A percentile compares a stretch with the other conserved stretches of the same genome.
phyloP scores from a whole-genome alignment of 2,797 vertebrate genomes.

The Scomberomorus guttatus region DNA sequence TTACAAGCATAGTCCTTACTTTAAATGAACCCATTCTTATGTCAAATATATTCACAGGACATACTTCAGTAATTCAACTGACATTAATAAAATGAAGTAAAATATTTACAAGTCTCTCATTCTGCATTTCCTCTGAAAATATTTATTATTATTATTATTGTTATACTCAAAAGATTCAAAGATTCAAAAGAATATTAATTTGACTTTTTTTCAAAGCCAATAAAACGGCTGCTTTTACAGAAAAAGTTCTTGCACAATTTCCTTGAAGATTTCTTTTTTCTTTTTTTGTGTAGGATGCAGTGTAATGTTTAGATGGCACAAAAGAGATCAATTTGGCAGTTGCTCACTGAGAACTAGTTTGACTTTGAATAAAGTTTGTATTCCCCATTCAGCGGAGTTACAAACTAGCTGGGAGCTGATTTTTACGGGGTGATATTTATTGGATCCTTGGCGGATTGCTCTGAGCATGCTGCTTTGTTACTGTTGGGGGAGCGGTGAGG shows the following conservation, averaged over 20 bases:
- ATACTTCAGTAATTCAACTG: not conserved
- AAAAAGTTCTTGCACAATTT: not conserved
- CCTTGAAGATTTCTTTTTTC: not conserved
- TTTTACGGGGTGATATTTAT: conserved; percentile 82
- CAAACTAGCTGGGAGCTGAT: conserved; percentile 65
- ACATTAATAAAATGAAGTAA: not conserved
- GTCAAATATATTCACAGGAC: not conserved
- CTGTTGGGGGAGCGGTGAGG: conserved; percentile 81
- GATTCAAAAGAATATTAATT: not conserved
- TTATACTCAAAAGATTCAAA: not conserved
- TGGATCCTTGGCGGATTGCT: conserved; percentile 75
- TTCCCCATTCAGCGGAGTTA: conserved; percentile 48
- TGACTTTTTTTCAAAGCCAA: not conserved
- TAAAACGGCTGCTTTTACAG: not conserved
- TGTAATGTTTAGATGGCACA: conserved; percentile 15
- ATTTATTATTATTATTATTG: not conserved
- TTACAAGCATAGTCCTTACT: not conserved
- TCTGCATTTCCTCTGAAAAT: not conserved
- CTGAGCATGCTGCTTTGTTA: conserved; percentile 73
- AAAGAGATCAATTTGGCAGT: conserved; percentile 23
- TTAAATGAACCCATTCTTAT: not conserved
- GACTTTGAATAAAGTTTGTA: conserved; percentile 78
- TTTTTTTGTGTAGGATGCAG: not conserved
- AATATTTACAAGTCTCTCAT: not conserved
- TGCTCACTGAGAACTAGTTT: conserved; percentile 47